Evolutionary conservation across 2,113 vertebrate genomes (phyloP).

Genomic region (Daphoenositta chrysoptera): DNA sequence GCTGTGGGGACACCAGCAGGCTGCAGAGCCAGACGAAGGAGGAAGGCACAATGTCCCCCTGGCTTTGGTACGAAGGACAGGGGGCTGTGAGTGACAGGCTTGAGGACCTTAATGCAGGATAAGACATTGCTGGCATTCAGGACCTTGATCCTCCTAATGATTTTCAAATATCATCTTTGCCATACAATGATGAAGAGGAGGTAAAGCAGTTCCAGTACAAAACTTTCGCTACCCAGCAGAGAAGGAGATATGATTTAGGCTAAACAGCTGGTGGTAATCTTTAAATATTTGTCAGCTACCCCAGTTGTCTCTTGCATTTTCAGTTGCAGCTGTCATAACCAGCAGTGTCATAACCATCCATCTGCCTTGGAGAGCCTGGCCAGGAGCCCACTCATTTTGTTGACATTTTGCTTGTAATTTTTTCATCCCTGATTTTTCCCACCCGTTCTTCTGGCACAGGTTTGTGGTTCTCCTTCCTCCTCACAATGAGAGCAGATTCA

Average conservation of each 20-base stretch:
- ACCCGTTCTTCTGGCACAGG: not conserved
- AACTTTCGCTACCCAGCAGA: not conserved
- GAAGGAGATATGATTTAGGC: not conserved
- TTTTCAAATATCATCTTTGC: not conserved
- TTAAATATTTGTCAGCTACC: conserved; percentile 50
- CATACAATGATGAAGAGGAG: not conserved
- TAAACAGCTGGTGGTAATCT: conserved; percentile 4
- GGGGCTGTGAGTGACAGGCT: not conserved
- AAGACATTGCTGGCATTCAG: not conserved
- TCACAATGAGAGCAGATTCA: not conserved
- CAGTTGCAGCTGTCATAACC: conserved; percentile 51
- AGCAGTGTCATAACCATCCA: conserved; percentile 47
- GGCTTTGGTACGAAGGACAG: not conserved
- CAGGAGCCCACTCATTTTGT: not conserved
- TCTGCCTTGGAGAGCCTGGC: conserved; percentile 36
- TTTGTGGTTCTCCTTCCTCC: not conserved
- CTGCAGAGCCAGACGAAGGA: not conserved
- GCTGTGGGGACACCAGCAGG: not conserved
- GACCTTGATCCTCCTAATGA: not conserved
- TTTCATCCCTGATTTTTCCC: not conserved
- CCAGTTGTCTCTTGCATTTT: conserved; percentile 16
- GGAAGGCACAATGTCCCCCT: not conserved
- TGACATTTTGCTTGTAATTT: not conserved
- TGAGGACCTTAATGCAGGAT: not conserved
- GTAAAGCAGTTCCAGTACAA: not conserved